Base-by-base conservation (phyloP, 2,797 vertebrate species). In the Pantherophis vulpinus region DNA sequence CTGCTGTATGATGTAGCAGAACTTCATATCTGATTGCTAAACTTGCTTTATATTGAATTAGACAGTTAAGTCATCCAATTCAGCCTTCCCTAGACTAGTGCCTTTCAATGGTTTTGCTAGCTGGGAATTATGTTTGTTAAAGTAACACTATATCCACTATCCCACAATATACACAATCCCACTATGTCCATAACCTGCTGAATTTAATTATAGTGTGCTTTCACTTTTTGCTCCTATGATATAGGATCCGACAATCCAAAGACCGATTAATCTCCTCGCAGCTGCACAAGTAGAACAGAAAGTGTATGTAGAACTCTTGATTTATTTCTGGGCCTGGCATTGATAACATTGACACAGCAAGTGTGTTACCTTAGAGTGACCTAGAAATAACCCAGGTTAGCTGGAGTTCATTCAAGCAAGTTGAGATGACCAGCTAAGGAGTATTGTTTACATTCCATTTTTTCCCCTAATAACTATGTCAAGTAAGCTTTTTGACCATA, bases 251-350 rank as follows among this genome's bases (percentile, higher is more conserved):
- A 25, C 13, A 60, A 2, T 32, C 20, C 4, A 55, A 37, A 56
- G 51, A 54, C 27, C 47, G 20, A 86, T 58, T 9, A 66, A 20
- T 89, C 54, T 56, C 20, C 37, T 89, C 54, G 51, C 18, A 47
- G 18, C 12, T 88, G 59, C 13, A 90, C 29, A 66, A 90, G 3
- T 90, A 91, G 54, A 47, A 86, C 27, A 18, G 58, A 59, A 93
- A 47, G 25, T 32, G 29, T 70, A 29, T 59, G 60, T 92, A 59
- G 56, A 79, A 89, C 79, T 91, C 87, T 29, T 88, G 56, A 86
- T 91, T 86, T 93, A 88, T 93, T 93, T 91, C 89, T 87, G 63
- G 63, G 55, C 27, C 92, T 93, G 86, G 42, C 86, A 91, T n/a
- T 88, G 90, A 79, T 91, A 93, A 91, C 56, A 83, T 88, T 93